Evolutionary conservation across 1,140 invertebrate species (phyloP), one percentile per base, ranked within the genome.

Genomic region (Ceratitis capitata): DNA sequence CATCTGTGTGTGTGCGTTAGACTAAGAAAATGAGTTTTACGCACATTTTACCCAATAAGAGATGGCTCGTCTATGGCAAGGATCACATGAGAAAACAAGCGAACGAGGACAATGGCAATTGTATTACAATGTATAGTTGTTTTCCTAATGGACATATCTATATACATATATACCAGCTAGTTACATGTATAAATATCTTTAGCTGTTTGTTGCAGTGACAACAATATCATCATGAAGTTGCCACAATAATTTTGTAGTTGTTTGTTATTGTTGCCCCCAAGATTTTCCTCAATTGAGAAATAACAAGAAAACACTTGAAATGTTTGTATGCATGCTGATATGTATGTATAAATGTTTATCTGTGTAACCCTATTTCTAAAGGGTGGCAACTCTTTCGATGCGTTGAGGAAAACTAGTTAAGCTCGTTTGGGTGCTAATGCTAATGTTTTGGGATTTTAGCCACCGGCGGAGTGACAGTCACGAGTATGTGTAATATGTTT

Each of bases 21-120:
- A 14, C 23, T 69, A 16, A 35, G 61, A 69, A 69, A 69, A 69
- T 69, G 61, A 69, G 61, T 69, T 69, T 69, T 39, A 69, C 61
- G 35, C 61, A 69, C 61, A 69, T 69, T 69, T 69, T 39, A 32
- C 32, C 32, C 29, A 35, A 35, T 69, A n/a, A n/a, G 32, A 69
- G 32, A 69, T 69, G 35, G 61, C 39, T 35, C 29, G 32, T 32
- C 16, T 39, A 69, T 61, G 7, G 23, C 58, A 29, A 61, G 23
- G 51, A 56, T 29, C 26, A 61, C 56, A 61, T 61, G 56, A 23
- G 14, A 26, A 61, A 10, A 19, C 6, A 7, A 53, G 51, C 51
- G 7, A 61, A 61, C 19, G 29, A 61, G 56, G 26, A 61, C 56
- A 61, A 61, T 61, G 10, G 56, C 56, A 23, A n/a, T 61, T 61